Evolutionary conservation across 1,140 invertebrate species (phyloP).

Genomic region (Thaumetopoea pityocampa): DNA sequence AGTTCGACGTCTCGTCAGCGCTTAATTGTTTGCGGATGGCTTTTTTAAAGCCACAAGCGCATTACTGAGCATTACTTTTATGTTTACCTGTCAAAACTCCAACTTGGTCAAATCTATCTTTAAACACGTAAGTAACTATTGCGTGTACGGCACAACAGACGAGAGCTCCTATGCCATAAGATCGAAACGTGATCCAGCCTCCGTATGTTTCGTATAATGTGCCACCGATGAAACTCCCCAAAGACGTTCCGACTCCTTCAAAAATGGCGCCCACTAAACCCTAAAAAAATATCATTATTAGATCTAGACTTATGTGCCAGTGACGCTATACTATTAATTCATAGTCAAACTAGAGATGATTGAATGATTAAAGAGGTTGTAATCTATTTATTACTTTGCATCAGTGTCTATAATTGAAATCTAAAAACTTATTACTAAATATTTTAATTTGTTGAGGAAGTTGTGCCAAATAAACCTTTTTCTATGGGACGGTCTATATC

Average conservation of each 20-base stretch:
- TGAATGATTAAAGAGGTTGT: no score
- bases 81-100: conserved; percentile 50
- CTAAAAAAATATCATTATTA: conserved; percentile 56
- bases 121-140: conserved; percentile 38
- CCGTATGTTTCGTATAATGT: conserved; percentile 78
- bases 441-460: no score
- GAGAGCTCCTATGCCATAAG: conserved; percentile 83
- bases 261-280: conserved; percentile 90
- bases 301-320: no score
- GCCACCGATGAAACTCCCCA: conserved; percentile 86
- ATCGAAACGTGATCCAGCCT: conserved; percentile 81
- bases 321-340: no score
- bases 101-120: conserved; percentile 23
- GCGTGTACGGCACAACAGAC: conserved; percentile 80
- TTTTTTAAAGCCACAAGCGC: conserved; percentile 1
- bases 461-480: no score
- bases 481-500: no score
- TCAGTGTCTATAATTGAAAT: no score
- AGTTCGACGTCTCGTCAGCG: no score
- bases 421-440: no score
- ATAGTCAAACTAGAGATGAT: no score
- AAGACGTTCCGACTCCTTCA: conserved; percentile 88
- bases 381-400: no score
- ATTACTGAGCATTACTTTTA: conserved; percentile 10
- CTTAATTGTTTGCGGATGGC: background rate